phyloP scores from a whole-genome alignment of 2,797 vertebrate species.

The Cacajao melanocephalus region DNA sequence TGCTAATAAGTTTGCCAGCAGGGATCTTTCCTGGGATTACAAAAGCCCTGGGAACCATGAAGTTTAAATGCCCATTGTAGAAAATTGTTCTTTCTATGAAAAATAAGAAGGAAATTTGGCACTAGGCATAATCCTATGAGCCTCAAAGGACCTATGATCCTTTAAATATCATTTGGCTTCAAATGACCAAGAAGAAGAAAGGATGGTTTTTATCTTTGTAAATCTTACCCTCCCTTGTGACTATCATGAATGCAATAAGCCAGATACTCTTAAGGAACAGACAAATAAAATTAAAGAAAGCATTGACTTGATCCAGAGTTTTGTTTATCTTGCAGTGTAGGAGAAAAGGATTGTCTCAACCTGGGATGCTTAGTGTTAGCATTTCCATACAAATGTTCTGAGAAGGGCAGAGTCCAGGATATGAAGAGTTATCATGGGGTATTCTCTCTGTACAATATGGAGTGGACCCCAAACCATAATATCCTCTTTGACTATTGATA shows the following conservation, averaged over 20 bases:
- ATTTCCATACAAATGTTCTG: neutral
- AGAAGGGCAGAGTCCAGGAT: neutral
- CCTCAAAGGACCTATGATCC: conserved; percentile 56
- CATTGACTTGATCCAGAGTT: conserved; percentile 74
- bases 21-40: conserved; percentile 18
- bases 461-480: neutral
- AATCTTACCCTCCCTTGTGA: conserved; percentile 71
- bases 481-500: neutral
- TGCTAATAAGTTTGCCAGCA: conserved; percentile 43
- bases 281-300: conserved; percentile 79
- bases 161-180: conserved; percentile 79
- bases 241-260: conserved; percentile 80
- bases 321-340: conserved; percentile 63
- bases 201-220: conserved; percentile 73
- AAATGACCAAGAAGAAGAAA: conserved; percentile 66
- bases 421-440: neutral
- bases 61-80: conserved; percentile 48
- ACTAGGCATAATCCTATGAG: conserved; percentile 73
- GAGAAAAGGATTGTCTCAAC: neutral
- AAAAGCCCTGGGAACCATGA: neutral
- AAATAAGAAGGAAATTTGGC: conserved; percentile 57
- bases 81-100: conserved; percentile 45
- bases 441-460: neutral
- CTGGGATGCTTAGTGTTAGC: neutral
- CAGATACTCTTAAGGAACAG: conserved; percentile 71